Percentiles rank a stretch among this genome's conserved stretches.
Conservation (phyloP, 2,888 invertebrate genomes). For the Panzeria rudis region DNA sequence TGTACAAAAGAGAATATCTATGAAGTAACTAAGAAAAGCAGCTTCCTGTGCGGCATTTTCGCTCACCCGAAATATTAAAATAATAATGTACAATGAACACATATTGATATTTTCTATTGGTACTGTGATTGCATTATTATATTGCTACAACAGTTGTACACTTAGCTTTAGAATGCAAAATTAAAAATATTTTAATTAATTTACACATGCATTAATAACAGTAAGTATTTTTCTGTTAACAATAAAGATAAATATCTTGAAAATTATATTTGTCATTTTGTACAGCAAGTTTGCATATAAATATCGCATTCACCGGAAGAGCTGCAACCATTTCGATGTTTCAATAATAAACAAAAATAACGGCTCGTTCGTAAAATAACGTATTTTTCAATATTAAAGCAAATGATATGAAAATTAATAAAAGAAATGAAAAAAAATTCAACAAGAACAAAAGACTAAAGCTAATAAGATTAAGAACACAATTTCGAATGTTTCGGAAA, state of each 20-base stretch:
- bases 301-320: constrained; percentile 3
- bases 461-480: not conserved
- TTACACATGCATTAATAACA: constrained; percentile 52
- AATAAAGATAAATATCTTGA: constrained; percentile 58
- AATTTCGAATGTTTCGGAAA: constrained; percentile 28
- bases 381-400: constrained; percentile 10
- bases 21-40: too few species aligned
- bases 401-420: constrained; percentile 41
- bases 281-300: constrained; percentile 37
- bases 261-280: constrained; percentile 43
- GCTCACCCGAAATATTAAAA: too few species aligned
- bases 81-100: too few species aligned
- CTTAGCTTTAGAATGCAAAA: not conserved
- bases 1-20: too few species aligned
- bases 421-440: not conserved
- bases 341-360: constrained; percentile 12
- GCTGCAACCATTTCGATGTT: constrained; percentile 19
- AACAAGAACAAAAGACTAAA: not conserved
- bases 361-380: constrained; percentile 2
- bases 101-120: too few species aligned
- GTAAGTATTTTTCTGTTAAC: constrained; percentile 51
- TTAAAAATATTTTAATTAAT: constrained; percentile 49
- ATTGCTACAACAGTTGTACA: not conserved
- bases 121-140: too few species aligned
- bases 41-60: too few species aligned